Conservation (phyloP, 2,888 invertebrate species). For the Amphiduros pacificus region DNA sequence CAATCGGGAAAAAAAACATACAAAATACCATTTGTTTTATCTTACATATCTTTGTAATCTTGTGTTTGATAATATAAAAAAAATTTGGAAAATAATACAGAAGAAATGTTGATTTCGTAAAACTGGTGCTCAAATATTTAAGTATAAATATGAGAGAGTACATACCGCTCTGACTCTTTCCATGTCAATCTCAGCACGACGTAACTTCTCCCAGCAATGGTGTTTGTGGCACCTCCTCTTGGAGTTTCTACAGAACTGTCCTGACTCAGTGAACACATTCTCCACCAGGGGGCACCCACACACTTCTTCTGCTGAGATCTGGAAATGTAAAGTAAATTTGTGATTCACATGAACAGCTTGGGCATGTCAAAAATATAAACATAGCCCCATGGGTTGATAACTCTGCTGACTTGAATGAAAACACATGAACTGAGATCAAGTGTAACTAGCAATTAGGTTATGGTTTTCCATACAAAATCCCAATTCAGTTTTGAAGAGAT, state of each 20-base stretch:
- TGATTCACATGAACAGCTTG: no score
- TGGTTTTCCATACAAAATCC: no score
- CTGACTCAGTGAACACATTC: conserved; percentile 81
- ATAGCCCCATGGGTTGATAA: no score
- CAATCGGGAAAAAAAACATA: no score
- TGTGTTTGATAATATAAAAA: no score
- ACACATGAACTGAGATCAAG: no score
- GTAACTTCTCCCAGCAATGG: conserved; percentile 92
- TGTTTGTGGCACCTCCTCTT: conserved; percentile 91
- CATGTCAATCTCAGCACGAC: conserved; percentile 93
- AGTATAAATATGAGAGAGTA: neutral
- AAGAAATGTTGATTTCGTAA: neutral
- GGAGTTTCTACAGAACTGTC: conserved; percentile 83
- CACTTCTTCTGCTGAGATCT: conserved; percentile 65
- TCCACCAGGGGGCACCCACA: conserved; percentile 90
- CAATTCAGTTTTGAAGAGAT: no score
- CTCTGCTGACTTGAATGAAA: no score
- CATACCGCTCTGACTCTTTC: conserved; percentile 69
- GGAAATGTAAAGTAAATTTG: neutral
- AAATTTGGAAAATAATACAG: neutral
- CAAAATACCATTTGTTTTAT: no score
- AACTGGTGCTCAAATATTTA: neutral
- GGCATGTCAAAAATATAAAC: no score
- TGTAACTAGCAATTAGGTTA: no score
- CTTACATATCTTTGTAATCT: no score